Evolutionary conservation across 2,797 vertebrate genomes (phyloP).

Genomic region (Gorsachius magnificus): DNA sequence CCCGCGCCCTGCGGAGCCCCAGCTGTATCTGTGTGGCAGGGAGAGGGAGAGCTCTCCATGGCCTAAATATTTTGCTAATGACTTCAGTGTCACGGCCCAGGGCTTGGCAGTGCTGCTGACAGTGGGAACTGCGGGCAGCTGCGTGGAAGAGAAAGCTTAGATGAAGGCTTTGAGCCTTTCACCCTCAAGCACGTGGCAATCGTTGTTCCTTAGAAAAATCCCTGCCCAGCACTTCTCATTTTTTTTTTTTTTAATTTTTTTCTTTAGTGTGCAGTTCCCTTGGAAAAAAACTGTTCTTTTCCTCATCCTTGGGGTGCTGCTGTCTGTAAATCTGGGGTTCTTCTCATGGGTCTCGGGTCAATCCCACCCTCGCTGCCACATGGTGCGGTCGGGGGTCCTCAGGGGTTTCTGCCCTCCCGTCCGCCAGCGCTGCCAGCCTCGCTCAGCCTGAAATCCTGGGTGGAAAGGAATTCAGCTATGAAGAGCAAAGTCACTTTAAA

Average conservation of each 20-base stretch:
- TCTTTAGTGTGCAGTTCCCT: neutral
- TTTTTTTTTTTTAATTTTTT: neutral
- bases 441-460: neutral
- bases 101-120: neutral
- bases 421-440: neutral
- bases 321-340: neutral
- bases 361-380: no score
- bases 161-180: neutral
- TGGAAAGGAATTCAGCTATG: fast-evolving
- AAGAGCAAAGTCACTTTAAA: neutral
- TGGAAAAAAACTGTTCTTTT: neutral
- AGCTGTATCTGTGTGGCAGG: neutral
- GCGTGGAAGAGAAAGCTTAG: neutral
- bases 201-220: neutral
- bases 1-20: fast-evolving
- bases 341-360: neutral
- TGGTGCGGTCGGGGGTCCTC: fast-evolving
- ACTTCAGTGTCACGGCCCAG: constrained; percentile 31
- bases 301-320: neutral
- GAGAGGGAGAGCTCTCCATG: neutral
- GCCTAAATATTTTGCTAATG: constrained; percentile 50
- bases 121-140: neutral
- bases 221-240: neutral
- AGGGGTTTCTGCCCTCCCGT: neutral
- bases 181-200: neutral